Base-by-base conservation (phyloP, 2,888 invertebrate species). In the Anagyrus pseudococci region DNA sequence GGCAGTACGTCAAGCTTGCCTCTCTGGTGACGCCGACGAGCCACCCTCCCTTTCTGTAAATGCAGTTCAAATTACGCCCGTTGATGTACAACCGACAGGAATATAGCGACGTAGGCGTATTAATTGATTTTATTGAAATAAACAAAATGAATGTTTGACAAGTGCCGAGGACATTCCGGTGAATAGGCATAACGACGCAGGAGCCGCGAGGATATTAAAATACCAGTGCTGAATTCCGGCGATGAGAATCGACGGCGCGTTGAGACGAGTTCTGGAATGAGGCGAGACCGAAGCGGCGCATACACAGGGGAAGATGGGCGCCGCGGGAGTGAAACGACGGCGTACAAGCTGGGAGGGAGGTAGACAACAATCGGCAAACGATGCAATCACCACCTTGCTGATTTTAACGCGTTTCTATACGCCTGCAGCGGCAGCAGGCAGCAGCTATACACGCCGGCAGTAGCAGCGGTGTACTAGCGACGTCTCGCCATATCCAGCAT, bases 351-450 rank as follows among this genome's bases (percentile, higher is more conserved):
- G n/a, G n/a, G 46, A 1, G 46, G 20, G 20, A 25, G 3, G 10
- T 29, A 22, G 17, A 26, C 58, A 67, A 62, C 65, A 66, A 67
- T 68, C 55, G 67, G 67, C 59, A 69, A 67, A 67, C 66, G 55
- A 61, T 61, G 67, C 67, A 67, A 68, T 68, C 67, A 67, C 60
- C 59, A 60, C 62, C 58, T 66, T 64, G 59, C 66, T 63, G 66
- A 69, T 68, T 68, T 70, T 63, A 66, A 68, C 61, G 62, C 55
- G 48, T 59, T 64, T 67, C 19, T 47, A 26, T 29, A 7, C 23
- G 20, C 20, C 8, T 6, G 37, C 40, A n/a, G n/a, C n/a, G n/a
- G n/a, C n/a, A n/a, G n/a, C n/a, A n/a, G n/a, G n/a, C n/a, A n/a
- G n/a, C 48, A n/a, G n/a, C n/a, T n/a, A n/a, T n/a, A n/a, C n/a